Evolutionary conservation across 1,140 invertebrate species (phyloP).

Genomic region (Panonychus citri): DNA sequence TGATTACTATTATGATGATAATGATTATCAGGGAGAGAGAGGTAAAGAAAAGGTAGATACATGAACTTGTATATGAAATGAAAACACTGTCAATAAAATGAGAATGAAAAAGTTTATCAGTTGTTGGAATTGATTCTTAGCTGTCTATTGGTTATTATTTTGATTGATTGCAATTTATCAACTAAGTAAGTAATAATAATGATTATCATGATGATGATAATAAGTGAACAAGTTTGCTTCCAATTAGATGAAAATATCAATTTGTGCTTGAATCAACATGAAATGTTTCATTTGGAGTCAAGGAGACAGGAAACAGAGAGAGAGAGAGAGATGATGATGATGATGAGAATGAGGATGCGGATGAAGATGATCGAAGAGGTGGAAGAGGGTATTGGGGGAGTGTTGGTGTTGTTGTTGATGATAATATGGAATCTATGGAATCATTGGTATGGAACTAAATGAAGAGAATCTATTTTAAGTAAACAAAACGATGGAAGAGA

Average conservation of each 20-base stretch:
- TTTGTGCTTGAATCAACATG: too few relatives aligned
- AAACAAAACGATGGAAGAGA: background rate
- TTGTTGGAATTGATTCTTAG: background rate
- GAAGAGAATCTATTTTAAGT: background rate
- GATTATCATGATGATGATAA: too few relatives aligned
- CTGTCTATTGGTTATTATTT: conserved; percentile 1
- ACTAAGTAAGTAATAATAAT: too few relatives aligned
- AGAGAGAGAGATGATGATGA: background rate
- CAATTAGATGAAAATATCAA: too few relatives aligned
- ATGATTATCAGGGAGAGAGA: too few relatives aligned
- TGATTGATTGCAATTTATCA: background rate
- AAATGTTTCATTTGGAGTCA: too few relatives aligned
- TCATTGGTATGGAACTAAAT: background rate
- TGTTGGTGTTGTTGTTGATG: too few relatives aligned
- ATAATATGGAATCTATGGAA: background rate
- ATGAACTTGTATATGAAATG: too few relatives aligned
- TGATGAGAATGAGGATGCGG: background rate
- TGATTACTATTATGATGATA: too few relatives aligned
- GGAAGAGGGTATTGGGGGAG: background rate
- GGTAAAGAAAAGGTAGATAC: too few relatives aligned
- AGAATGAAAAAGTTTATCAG: too few relatives aligned
- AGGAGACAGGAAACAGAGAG: background rate
- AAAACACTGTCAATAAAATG: background rate
- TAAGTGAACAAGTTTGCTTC: too few relatives aligned
- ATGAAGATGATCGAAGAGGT: background rate